Evolutionary conservation across 92 coral and sea anemone species (phyloP).

Genomic region (Montipora capitata): DNA sequence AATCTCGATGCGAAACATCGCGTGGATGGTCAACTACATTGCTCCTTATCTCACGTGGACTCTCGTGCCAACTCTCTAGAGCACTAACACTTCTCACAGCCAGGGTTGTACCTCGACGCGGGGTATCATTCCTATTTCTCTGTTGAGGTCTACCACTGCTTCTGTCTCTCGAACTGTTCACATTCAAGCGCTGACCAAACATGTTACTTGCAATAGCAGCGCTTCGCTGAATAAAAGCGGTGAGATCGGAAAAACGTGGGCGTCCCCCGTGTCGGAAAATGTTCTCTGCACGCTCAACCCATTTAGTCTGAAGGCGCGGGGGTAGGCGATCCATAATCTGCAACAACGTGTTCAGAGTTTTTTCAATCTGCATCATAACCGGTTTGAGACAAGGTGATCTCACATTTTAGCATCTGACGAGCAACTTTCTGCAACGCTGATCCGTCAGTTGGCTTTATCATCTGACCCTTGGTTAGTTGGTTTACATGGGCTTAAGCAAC

Average conservation of each 20-base stretch:
- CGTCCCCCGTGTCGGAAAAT: constrained; percentile 26
- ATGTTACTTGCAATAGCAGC: constrained; percentile 65
- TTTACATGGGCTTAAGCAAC: constrained; percentile 57
- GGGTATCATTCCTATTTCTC: not conserved
- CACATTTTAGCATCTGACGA: too few species aligned
- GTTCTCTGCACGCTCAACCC: constrained; percentile 15
- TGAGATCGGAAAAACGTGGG: constrained; percentile 32
- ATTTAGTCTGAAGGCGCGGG: too few species aligned
- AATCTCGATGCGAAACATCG: not conserved
- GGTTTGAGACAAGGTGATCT: too few species aligned
- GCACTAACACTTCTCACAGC: not conserved
- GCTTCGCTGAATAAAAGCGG: constrained; percentile 53
- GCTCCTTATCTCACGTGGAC: not conserved
- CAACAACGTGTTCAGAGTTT: too few species aligned
- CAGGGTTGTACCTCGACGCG: not conserved
- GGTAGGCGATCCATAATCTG: too few species aligned
- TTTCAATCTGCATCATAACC: too few species aligned
- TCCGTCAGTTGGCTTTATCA: not conserved
- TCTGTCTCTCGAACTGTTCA: not conserved
- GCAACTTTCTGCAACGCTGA: too few species aligned
- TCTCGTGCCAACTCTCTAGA: not conserved
- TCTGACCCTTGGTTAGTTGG: constrained; percentile 52
- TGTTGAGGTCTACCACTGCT: not conserved
- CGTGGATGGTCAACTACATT: not conserved
- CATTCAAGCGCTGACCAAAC: constrained; percentile 59